These are phyloP conservation scores for Leptestheria dahalacensis DNA, from an alignment of 1,140 invertebrate species.

Conservation along the genomic window DNA sequence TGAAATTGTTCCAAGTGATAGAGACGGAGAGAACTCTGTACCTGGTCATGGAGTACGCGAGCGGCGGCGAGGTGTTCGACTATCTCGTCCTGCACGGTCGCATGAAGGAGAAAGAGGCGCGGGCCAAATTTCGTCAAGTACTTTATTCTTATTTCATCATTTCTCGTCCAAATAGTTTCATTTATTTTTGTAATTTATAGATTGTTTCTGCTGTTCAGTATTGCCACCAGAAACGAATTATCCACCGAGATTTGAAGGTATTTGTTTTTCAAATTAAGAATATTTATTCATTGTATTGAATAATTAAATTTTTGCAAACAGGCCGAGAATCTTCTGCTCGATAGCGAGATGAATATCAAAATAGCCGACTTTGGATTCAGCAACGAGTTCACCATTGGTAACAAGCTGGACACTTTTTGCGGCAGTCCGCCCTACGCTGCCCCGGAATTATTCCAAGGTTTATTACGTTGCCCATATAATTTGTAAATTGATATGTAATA, in stretches of 20 bases:
- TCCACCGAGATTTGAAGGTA: constrained; percentile 85
- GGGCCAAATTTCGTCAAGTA: constrained; percentile 96
- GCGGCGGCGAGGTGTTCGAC: constrained; percentile 98
- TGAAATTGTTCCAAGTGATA: constrained; percentile 99
- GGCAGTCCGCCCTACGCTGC: constrained; percentile 98
- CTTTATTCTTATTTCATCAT: too few species aligned
- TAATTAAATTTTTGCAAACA: constrained; percentile 41
- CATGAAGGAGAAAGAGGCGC: constrained; percentile 99
- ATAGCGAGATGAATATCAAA: constrained; percentile 99
- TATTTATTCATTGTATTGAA: not conserved
- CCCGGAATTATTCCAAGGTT: constrained; percentile 97
- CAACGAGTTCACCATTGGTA: constrained; percentile 97
- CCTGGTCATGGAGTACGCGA: constrained; percentile 99
- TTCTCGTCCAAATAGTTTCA: not conserved
- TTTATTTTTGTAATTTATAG: constrained; percentile 29
- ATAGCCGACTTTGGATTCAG: constrained; percentile 99
- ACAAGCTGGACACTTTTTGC: constrained; percentile 98
- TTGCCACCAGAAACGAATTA: constrained; percentile 99
- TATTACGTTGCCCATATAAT: not conserved
- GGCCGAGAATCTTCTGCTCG: constrained; percentile 96
- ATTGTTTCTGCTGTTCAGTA: constrained; percentile 99
- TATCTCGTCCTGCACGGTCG: constrained; percentile 97
- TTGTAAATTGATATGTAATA: not conserved
- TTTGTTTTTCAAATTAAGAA: not conserved
- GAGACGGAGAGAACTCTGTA: constrained; percentile 99